Conservation (phyloP, 2,888 invertebrate species). For the Melanotus villosus region DNA sequence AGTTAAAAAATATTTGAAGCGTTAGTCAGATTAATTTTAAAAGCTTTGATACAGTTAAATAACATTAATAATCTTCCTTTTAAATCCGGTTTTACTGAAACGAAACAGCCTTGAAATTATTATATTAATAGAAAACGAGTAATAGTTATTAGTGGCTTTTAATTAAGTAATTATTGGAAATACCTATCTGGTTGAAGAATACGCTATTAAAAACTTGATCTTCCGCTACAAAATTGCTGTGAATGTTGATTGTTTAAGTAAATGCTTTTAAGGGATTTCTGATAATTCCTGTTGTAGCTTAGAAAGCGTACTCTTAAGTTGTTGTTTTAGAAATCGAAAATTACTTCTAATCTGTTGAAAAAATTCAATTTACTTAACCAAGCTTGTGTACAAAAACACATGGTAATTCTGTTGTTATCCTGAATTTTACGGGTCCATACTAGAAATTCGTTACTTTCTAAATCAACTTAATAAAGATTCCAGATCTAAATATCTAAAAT, state of each 20-base stretch:
- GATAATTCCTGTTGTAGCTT: too few relatives aligned
- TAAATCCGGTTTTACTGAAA: conserved; percentile 27
- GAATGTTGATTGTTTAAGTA: conserved; percentile 5
- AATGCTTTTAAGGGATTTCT: neutral
- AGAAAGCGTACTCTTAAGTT: too few relatives aligned
- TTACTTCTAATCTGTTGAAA: too few relatives aligned
- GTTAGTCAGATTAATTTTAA: conserved; percentile 3
- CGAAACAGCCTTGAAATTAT: conserved; percentile 24
- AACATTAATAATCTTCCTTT: conserved; percentile 8
- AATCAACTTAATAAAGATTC: too few relatives aligned
- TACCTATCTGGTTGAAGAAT: conserved; percentile 11
- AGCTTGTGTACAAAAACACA: too few relatives aligned
- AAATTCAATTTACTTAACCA: too few relatives aligned
- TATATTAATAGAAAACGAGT: conserved; percentile 27
- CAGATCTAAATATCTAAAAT: too few relatives aligned
- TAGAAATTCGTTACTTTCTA: too few relatives aligned
- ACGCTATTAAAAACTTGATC: conserved; percentile 12
- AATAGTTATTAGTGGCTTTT: conserved; percentile 24
- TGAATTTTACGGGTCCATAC: too few relatives aligned
- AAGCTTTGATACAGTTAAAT: conserved; percentile 26
- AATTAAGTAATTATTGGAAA: conserved; percentile 30
- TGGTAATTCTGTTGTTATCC: too few relatives aligned
- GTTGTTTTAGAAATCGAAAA: too few relatives aligned
- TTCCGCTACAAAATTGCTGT: neutral
- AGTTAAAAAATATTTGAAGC: conserved; percentile 17